Percentiles rank a stretch among this genome's conserved stretches.
Evolutionary conservation across 2,888 invertebrate species (phyloP).

Genomic region (Entomobrya multifasciata): DNA sequence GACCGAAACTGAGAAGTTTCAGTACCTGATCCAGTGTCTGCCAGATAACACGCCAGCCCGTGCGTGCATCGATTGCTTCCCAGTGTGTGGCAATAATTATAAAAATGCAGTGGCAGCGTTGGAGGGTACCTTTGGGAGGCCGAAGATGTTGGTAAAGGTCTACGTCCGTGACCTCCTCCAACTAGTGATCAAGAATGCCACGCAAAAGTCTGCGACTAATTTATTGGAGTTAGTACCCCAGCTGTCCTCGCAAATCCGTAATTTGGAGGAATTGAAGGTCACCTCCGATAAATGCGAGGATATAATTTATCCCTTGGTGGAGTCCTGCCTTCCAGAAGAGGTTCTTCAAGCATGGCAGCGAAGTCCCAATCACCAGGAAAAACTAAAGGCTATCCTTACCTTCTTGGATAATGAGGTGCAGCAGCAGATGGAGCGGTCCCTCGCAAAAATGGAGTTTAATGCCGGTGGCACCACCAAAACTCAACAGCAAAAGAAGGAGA

Average conservation of each 20-base stretch:
- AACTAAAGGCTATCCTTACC: not conserved
- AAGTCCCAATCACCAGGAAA: not conserved
- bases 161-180: constrained; percentile 57
- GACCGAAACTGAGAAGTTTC: too few species aligned
- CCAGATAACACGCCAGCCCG: too few species aligned
- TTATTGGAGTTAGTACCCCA: not conserved
- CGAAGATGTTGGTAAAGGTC: too few species aligned
- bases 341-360: constrained; percentile 11
- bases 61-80: too few species aligned
- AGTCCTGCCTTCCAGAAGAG: constrained; percentile 31
- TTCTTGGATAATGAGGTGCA: constrained; percentile 46
- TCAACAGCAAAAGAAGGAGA: not conserved
- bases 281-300: constrained; percentile 26
- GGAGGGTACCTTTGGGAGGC: too few species aligned
- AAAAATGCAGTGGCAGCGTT: too few species aligned
- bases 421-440: not conserved
- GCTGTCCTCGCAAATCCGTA: not conserved
- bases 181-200: constrained; percentile 21
- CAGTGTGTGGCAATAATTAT: too few species aligned
- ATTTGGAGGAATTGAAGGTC: constrained; percentile 9
- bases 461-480: not conserved
- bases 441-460: constrained; percentile 17
- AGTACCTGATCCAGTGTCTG: too few species aligned
- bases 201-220: not conserved
- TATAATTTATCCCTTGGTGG: constrained; percentile 20